Evolutionary conservation across 2,888 invertebrate genomes (phyloP), one percentile per base, ranked within the genome.

Genomic region (Melinaea marsaeus): DNA sequence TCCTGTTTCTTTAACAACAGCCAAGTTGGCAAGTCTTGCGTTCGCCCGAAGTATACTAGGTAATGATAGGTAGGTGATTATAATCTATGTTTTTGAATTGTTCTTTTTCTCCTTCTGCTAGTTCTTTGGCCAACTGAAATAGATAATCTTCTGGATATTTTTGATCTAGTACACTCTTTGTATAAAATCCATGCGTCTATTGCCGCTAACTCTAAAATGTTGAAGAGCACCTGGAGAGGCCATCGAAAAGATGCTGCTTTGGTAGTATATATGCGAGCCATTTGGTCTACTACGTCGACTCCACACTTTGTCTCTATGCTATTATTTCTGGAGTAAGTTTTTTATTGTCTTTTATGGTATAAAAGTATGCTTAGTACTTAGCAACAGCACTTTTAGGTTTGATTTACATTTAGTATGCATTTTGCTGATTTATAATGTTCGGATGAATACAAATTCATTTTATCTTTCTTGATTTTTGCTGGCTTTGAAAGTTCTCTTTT

Each of bases 341-440:
- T 45, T 45, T 45, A 45, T 45, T 9, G 45, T 45, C 45, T 45
- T 45, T 45, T 45, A n/a, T 57, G 35, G 13, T 37, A 57, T 6
- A 57, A 35, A 13, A 6, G 34, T 37, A 45, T 57, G 57, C 46
- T 57, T 35, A 13, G 60, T 60, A 33, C 60, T 59, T 7, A n/a
- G n/a, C n/a, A n/a, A n/a, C n/a, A n/a, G n/a, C n/a, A n/a, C n/a
- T n/a, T n/a, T n/a, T n/a, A n/a, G 13, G 46, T 47, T 59, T 59
- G 34, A 34, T 37, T 56, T 35, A 34, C 51, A 11, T 47, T 59
- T 46, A 56, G 60, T 48, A 54, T 45, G 45, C 45, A 45, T 45
- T 45, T 45, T 45, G 5, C 45, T 45, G 45, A 45, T 45, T 45
- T 45, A 45, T 45, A 45, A 45, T 45, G 45, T 45, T 45, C 45